phyloP scores from a whole-genome alignment of 2,888 invertebrate genomes.

The Cordylochernes scorpioides region DNA sequence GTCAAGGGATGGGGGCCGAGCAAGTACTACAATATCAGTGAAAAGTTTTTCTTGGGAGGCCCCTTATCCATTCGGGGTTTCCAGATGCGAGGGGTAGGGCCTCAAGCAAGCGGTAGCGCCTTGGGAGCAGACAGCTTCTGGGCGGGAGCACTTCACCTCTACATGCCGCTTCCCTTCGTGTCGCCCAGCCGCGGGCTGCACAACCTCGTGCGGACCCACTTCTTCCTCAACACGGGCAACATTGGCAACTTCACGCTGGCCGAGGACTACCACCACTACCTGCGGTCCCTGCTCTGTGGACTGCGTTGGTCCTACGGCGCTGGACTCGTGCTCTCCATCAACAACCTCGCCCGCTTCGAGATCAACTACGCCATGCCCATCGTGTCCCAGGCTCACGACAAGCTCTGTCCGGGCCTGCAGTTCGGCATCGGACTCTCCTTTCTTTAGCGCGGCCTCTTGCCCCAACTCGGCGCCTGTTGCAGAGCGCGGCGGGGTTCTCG shows the following conservation, averaged over 20 bases:
- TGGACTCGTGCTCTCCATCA: constrained; percentile 57
- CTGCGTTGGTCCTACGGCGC: constrained; percentile 44
- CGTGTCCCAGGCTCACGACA: constrained; percentile 35
- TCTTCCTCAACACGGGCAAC: constrained; percentile 68
- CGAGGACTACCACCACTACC: constrained; percentile 17
- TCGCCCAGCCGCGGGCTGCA: constrained; percentile 49
- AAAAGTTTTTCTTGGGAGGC: constrained; percentile 64
- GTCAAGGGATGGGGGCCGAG: constrained; percentile 30
- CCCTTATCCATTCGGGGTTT: constrained; percentile 73
- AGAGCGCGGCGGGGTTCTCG: too few relatives aligned
- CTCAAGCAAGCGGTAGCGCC: constrained; percentile 27
- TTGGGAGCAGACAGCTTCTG: constrained; percentile 41
- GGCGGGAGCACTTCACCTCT: constrained; percentile 59
- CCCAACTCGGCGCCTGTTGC: too few relatives aligned
- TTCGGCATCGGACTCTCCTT: constrained; percentile 58
- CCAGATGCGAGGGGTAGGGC: constrained; percentile 55
- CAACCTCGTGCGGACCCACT: constrained; percentile 58
- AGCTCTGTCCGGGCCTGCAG: constrained; percentile 40
- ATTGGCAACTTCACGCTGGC: constrained; percentile 30
- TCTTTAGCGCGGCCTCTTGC: too few relatives aligned
- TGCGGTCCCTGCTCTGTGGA: constrained; percentile 17
- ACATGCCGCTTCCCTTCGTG: constrained; percentile 63
- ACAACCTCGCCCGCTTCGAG: constrained; percentile 63
- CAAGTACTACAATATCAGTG: constrained; percentile 34
- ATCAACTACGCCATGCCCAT: constrained; percentile 74